Evolutionary conservation across 2,113 vertebrate species (phyloP), one percentile per base, ranked within the genome.

Genomic region (Corydoras sp.): DNA sequence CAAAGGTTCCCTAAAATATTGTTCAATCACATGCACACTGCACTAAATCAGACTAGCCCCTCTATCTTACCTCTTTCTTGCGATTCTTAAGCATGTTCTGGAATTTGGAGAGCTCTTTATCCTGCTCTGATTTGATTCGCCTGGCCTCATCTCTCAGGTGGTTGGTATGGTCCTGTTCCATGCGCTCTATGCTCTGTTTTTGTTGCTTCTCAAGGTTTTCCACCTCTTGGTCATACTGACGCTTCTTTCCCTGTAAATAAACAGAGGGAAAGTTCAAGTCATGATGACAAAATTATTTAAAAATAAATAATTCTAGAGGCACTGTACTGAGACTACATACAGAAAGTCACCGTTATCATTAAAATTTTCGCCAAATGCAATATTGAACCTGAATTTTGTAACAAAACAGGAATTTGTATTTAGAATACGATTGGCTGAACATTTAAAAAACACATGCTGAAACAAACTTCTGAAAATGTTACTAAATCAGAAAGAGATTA

Each of bases 191-290:
- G 18, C 92, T 95, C 86, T 98, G 96, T 74, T 99, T 99, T 90
- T 99, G 96, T 83, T 97, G 94, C 76, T 94, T 92, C 77, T 99
- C 96, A 75, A 99, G 86, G 82, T 97, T 99, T 86, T 99, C 96
- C 75, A 99, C 93, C 84, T 99, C 96, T 79, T 97, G 95, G 83
- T 99, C 96, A 75, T 95, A 99, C 15, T 99, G 96, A 14, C 96
- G 91, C 81, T 97, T 98, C 81, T 97, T 98, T 79, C 85, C 88
- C 96, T 89, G 77, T 24, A 0, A 49, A 51, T 9, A 73, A n/a
- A 69, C 3, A 50, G 14, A 80, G 10, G 58, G 3, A 24, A 24
- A 24, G 18, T 24, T 24, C 18, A 24, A 24, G 18, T 24, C 18
- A 24, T 24, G 18, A 24, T 24, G 18, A 2, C 18, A 24, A 24